Conservation (phyloP, 2,888 invertebrate genomes). For the Mesochorus sp. region DNA sequence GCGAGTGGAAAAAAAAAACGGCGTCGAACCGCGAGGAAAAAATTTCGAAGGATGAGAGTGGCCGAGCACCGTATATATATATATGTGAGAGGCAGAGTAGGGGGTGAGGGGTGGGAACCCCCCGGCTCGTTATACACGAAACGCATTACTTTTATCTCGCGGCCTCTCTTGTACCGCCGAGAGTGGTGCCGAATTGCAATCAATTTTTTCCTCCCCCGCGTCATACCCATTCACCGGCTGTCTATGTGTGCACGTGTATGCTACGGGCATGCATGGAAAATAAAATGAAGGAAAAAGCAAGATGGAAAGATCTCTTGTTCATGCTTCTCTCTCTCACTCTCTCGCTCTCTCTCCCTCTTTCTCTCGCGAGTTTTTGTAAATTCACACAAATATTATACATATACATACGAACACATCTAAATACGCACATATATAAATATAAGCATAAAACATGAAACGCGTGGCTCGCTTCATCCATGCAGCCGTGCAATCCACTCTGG, state of each 20-base stretch:
- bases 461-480: constrained; percentile 43
- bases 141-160: constrained; percentile 78
- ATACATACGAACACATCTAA: background rate
- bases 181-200: constrained; percentile 79
- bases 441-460: constrained; percentile 36
- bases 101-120: constrained; percentile 56
- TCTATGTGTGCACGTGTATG: background rate
- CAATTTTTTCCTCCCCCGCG: constrained; percentile 74
- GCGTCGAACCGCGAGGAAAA: constrained; percentile 37
- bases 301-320: constrained; percentile 1
- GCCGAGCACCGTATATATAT: constrained; percentile 56
- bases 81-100: no score
- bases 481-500: constrained; percentile 68
- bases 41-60: constrained; percentile 49
- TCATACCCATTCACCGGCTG: constrained; percentile 12
- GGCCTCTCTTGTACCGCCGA: constrained; percentile 65
- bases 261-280: constrained; percentile 36
- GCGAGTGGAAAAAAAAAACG: constrained; percentile 45
- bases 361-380: constrained; percentile 32
- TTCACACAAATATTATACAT: background rate
- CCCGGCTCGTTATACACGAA: constrained; percentile 76
- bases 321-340: constrained; percentile 12
- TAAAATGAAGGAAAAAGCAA: constrained; percentile 27
- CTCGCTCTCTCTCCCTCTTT: constrained; percentile 25
- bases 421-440: background rate